phyloP scores from a whole-genome alignment of 2,797 vertebrate genomes.

The Hemitrygon akajei region DNA sequence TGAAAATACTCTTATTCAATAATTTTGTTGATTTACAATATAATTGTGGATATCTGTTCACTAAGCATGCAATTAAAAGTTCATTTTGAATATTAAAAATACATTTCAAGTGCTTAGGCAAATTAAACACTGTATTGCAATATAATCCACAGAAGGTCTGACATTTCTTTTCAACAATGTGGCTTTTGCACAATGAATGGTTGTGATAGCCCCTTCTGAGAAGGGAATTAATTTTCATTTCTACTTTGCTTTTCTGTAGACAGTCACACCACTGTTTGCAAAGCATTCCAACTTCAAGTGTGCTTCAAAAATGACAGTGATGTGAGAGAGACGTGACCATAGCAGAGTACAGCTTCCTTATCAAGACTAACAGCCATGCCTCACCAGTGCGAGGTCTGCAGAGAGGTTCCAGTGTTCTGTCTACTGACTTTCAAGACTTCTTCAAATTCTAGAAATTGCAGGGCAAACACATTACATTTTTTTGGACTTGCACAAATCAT shows the following conservation, averaged over 20 bases:
- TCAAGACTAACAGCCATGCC: background rate
- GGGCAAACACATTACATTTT: background rate
- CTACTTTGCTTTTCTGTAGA: background rate
- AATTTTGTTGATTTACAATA: conserved; percentile 12
- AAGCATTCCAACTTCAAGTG: background rate
- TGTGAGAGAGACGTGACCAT: background rate
- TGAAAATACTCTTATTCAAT: conserved; percentile 13
- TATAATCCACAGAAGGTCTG: conserved; percentile 14
- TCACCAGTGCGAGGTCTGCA: background rate
- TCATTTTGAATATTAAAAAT: conserved; percentile 17
- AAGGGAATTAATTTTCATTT: background rate
- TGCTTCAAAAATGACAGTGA: background rate
- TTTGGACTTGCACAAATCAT: background rate
- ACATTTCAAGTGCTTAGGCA: conserved; percentile 8
- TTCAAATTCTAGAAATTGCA: background rate
- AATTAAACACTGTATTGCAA: background rate
- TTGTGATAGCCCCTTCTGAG: background rate
- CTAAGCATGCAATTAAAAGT: conserved; percentile 27
- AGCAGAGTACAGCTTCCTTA: background rate
- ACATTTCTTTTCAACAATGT: conserved; percentile 15
- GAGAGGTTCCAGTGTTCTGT: background rate
- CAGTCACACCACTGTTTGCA: background rate
- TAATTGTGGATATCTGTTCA: conserved; percentile 9
- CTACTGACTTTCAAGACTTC: background rate
- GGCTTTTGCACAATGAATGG: background rate